Percentiles rank a stretch among this genome's conserved stretches.
These are phyloP conservation scores for Campoletis sonorensis DNA, from an alignment of 1,140 invertebrate genomes.

Conservation along the genomic window DNA sequence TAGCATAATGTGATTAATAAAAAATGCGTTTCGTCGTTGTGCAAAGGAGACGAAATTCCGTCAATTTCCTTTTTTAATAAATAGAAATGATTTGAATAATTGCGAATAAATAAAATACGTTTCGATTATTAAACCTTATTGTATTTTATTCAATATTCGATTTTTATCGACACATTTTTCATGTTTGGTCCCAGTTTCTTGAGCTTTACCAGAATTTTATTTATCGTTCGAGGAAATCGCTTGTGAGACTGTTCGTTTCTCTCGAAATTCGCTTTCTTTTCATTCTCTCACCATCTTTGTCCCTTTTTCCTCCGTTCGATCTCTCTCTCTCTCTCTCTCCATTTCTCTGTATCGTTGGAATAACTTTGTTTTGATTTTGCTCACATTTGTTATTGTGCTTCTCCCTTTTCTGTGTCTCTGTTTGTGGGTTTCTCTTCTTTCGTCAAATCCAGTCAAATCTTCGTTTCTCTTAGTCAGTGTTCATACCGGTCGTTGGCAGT, in stretches of 20 bases:
- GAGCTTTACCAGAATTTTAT: conserved; percentile 50
- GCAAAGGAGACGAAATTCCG: no score
- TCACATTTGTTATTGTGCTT: background rate
- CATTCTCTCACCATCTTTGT: background rate
- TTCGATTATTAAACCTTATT: no score
- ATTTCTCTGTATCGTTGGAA: background rate
- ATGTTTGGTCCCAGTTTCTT: conserved; percentile 48
- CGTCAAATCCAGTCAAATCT: conserved; percentile 10
- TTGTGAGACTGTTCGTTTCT: background rate
- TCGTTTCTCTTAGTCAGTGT: conserved; percentile 33
- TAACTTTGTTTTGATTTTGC: conserved; percentile 25
- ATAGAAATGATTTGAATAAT: no score
- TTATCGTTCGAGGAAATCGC: conserved; percentile 56
- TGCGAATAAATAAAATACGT: no score
- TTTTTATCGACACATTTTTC: no score
- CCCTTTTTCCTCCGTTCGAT: background rate
- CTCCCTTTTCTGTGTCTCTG: background rate
- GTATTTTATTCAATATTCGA: no score
- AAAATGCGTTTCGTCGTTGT: no score
- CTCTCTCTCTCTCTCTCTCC: background rate
- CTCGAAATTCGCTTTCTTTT: background rate
- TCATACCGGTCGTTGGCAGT: conserved; percentile 72
- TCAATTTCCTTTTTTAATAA: no score
- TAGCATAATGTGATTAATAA: no score
- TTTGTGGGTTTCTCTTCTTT: background rate